phyloP scores from a whole-genome alignment of 2,797 vertebrate genomes.

The Sebastiscus albofasciatus region DNA sequence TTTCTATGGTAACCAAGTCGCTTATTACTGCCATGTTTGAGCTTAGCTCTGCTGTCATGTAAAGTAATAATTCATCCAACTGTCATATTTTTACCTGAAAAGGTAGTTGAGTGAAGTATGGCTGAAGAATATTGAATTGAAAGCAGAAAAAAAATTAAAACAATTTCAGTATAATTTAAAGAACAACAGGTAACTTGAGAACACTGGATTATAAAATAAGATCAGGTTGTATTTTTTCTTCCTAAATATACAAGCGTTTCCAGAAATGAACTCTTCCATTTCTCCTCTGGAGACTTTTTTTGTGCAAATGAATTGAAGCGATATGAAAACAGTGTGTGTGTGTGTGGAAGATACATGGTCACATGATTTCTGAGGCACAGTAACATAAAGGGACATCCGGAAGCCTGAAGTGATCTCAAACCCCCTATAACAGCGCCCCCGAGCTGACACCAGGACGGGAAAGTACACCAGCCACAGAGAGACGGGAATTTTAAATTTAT shows the following conservation, averaged over 20 bases:
- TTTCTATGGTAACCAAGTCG: not conserved
- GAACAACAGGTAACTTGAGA: conserved; percentile 14
- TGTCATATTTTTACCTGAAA: not conserved
- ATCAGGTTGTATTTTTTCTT: conserved; percentile 25
- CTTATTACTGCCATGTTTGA: not conserved
- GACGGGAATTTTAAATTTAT: not conserved
- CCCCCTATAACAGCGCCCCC: conserved; percentile 16
- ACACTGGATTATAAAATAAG: not conserved
- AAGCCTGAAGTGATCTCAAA: conserved; percentile 70
- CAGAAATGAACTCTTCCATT: conserved; percentile 20
- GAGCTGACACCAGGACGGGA: conserved; percentile 41
- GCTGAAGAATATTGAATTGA: not conserved
- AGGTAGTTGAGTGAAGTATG: not conserved
- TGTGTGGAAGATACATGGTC: conserved; percentile 34
- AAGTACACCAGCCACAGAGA: conserved; percentile 9
- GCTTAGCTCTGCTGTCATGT: conserved; percentile 10
- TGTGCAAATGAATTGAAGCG: conserved; percentile 63
- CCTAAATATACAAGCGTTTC: conserved; percentile 17
- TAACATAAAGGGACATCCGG: conserved; percentile 47
- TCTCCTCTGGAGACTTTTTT: conserved; percentile 38
- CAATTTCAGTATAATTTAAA: not conserved
- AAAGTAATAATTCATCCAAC: not conserved
- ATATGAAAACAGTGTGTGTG: conserved; percentile 47
- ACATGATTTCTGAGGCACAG: conserved; percentile 69
- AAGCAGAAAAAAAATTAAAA: not conserved